Evolutionary conservation across 2,113 vertebrate species (phyloP).

Genomic region (Campylorhamphus procurvoides): DNA sequence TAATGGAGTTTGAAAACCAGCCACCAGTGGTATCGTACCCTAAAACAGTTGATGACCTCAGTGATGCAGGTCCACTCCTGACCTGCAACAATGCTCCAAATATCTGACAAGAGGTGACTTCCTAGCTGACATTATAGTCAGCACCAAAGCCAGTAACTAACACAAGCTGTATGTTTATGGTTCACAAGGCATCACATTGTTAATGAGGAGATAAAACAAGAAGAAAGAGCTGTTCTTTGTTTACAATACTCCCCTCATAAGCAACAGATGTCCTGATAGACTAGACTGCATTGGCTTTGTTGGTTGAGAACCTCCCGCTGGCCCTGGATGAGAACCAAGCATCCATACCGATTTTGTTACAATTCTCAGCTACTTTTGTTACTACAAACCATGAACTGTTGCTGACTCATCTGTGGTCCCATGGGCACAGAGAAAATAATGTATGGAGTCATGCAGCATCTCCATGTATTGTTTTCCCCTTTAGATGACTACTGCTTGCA

Average conservation of each 20-base stretch:
- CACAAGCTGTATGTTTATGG: constrained; percentile 30
- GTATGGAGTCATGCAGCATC: constrained; percentile 49
- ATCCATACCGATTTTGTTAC: constrained; percentile 66
- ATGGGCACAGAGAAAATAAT: constrained; percentile 39
- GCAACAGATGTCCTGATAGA: constrained; percentile 73
- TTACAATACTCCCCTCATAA: constrained; percentile 66
- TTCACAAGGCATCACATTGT: constrained; percentile 64
- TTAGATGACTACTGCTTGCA: constrained; percentile 35
- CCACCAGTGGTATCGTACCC: background rate
- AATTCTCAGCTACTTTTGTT: constrained; percentile 68
- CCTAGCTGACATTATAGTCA: background rate
- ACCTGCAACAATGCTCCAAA: background rate
- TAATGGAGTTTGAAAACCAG: background rate
- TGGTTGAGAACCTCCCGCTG: constrained; percentile 66
- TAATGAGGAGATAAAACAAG: constrained; percentile 62
- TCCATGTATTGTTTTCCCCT: constrained; percentile 29
- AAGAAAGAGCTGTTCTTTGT: constrained; percentile 64
- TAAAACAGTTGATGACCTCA: background rate
- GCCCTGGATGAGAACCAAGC: constrained; percentile 67
- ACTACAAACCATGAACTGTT: constrained; percentile 55
- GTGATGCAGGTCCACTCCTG: background rate
- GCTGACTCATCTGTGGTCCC: constrained; percentile 58
- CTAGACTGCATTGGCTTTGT: constrained; percentile 66
- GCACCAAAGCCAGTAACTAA: constrained; percentile 38
- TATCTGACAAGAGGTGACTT: background rate